phyloP scores from a whole-genome alignment of 2,888 invertebrate species.

The Drosophila fulvimacula region DNA sequence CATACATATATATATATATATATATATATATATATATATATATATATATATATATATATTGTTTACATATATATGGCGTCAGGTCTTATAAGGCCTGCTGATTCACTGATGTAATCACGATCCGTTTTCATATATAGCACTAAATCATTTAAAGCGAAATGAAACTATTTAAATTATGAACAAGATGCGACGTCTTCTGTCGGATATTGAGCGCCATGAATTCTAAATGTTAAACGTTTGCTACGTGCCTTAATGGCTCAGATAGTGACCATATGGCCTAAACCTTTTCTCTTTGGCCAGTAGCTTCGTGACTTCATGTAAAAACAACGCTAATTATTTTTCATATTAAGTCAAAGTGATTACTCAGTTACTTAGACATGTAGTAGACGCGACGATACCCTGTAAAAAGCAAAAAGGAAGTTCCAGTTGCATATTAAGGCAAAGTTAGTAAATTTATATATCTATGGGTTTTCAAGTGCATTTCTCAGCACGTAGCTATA shows the following conservation, averaged over 20 bases:
- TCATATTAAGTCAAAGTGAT: slow-evolving; percentile 32
- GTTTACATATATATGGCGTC: background rate
- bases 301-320: slow-evolving; percentile 56
- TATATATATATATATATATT: too few relatives aligned
- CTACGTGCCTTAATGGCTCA: slow-evolving; percentile 47
- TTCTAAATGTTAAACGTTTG: slow-evolving; percentile 55
- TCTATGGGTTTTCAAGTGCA: too few relatives aligned
- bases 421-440: too few relatives aligned
- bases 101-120: slow-evolving; percentile 34
- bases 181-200: slow-evolving; percentile 47
- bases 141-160: slow-evolving; percentile 30
- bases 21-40: too few relatives aligned
- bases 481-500: background rate
- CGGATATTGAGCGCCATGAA: slow-evolving; percentile 39
- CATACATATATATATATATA: background rate
- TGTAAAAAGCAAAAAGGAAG: background rate
- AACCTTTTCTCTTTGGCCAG: slow-evolving; percentile 18
- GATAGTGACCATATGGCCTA: slow-evolving; percentile 49
- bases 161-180: slow-evolving; percentile 35
- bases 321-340: slow-evolving; percentile 51
- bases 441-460: too few relatives aligned
- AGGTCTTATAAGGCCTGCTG: slow-evolving; percentile 16
- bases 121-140: background rate
- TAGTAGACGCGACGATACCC: slow-evolving; percentile 6
- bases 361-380: background rate